phyloP scores from a whole-genome alignment of 2,888 invertebrate genomes.

The Ptilodon capucinus region DNA sequence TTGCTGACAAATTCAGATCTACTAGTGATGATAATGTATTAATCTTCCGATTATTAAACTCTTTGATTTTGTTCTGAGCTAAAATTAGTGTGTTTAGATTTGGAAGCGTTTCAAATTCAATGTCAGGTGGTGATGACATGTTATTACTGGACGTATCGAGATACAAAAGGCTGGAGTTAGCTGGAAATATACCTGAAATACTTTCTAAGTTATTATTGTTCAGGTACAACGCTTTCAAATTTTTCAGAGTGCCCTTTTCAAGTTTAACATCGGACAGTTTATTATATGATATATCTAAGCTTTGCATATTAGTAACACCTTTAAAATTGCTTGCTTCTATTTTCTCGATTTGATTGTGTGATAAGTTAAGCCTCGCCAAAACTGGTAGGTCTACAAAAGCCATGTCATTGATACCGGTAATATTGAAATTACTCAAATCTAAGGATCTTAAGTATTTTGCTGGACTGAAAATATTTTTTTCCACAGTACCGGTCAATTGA shows the following conservation, averaged over 20 bases:
- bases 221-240: slow-evolving; percentile 58
- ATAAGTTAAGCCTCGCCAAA: slow-evolving; percentile 60
- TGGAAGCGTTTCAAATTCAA: slow-evolving; percentile 36
- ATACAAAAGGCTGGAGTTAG: slow-evolving; percentile 41
- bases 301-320: slow-evolving; percentile 55
- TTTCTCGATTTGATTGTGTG: slow-evolving; percentile 53
- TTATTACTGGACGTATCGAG: slow-evolving; percentile 58
- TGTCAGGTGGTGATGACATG: slow-evolving; percentile 35
- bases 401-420: slow-evolving; percentile 48
- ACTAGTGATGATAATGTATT: slow-evolving; percentile 51
- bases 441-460: slow-evolving; percentile 57
- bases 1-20: slow-evolving; percentile 52
- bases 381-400: slow-evolving; percentile 59
- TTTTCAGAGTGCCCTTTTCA: slow-evolving; percentile 37
- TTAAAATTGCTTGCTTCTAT: slow-evolving; percentile 56
- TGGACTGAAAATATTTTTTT: slow-evolving; percentile 54
- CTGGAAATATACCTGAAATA: slow-evolving; percentile 40
- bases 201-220: slow-evolving; percentile 53
- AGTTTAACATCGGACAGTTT: slow-evolving; percentile 42
- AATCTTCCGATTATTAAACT: slow-evolving; percentile 53
- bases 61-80: slow-evolving; percentile 51
- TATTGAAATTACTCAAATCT: slow-evolving; percentile 56
- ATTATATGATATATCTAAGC: slow-evolving; percentile 64
- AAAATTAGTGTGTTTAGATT: slow-evolving; percentile 53
- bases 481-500: slow-evolving; percentile 44